Conservation (phyloP, 2,888 invertebrate species). For the Chelonus formosanus region DNA sequence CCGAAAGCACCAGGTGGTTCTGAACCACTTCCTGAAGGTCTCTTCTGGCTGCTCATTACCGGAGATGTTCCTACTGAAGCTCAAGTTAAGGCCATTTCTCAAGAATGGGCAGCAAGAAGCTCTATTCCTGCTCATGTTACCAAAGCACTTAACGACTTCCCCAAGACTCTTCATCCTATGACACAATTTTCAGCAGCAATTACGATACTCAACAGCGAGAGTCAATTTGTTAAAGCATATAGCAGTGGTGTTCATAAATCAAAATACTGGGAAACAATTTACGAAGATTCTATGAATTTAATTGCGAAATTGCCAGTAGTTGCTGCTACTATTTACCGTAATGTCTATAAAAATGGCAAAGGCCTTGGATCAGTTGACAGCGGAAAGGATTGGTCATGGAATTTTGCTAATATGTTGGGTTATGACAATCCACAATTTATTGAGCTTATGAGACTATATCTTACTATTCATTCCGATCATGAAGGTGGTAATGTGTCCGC, state of each 20-base stretch:
- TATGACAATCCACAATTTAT: conserved; percentile 85
- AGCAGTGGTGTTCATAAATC: conserved; percentile 85
- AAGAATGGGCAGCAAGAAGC: conserved; percentile 73
- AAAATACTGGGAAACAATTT: conserved; percentile 90
- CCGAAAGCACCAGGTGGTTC: conserved; percentile 83
- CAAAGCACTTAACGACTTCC: conserved; percentile 90
- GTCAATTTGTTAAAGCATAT: conserved; percentile 91
- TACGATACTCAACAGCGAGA: conserved; percentile 91
- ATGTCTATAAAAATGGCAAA: conserved; percentile 77
- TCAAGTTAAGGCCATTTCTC: conserved; percentile 70
- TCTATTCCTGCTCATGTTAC: conserved; percentile 92
- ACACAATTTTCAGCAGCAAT: conserved; percentile 92
- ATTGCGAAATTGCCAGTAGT: conserved; percentile 94
- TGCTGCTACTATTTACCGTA: conserved; percentile 93
- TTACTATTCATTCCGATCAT: conserved; percentile 93
- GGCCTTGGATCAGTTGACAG: conserved; percentile 89
- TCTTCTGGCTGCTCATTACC: conserved; percentile 93
- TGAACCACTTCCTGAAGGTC: conserved; percentile 91
- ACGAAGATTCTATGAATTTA: conserved; percentile 94
- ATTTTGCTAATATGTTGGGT: conserved; percentile 92
- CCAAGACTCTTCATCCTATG: conserved; percentile 91
- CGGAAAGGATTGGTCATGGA: conserved; percentile 91
- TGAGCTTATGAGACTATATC: conserved; percentile 91
- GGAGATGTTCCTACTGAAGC: conserved; percentile 86
- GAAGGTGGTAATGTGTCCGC: conserved; percentile 97